Conservation (phyloP, 2,797 vertebrate species). For the Cynopterus sphinx region DNA sequence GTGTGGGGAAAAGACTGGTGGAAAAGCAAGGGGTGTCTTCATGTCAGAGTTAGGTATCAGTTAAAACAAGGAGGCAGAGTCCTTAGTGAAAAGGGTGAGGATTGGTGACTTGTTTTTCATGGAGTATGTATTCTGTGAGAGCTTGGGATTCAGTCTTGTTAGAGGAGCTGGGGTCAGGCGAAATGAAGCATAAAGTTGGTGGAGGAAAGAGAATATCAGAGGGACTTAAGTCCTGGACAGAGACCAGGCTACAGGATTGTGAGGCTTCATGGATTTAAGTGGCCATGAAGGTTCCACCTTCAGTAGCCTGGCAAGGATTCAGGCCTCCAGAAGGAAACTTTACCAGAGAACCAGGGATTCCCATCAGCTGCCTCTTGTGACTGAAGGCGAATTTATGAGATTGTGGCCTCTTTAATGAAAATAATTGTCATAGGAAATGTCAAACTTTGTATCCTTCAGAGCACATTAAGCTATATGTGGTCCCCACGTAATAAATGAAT, state of each 20-base stretch:
- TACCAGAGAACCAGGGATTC: not conserved
- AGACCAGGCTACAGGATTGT: not conserved
- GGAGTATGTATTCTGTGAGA: not conserved
- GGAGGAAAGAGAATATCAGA: not conserved
- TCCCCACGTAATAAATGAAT: not conserved
- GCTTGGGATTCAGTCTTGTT: not conserved
- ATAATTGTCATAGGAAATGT: not conserved
- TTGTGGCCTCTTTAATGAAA: not conserved
- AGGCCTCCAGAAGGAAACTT: not conserved
- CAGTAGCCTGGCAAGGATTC: not conserved
- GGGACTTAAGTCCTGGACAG: not conserved
- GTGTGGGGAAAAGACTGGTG: not conserved
- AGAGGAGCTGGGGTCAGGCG: not conserved
- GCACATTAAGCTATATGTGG: not conserved
- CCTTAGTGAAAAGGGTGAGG: not conserved
- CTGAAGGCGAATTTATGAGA: not conserved
- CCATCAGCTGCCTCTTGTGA: not conserved
- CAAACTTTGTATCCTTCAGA: not conserved
- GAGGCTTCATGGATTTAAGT: not conserved
- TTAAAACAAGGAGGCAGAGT: not conserved
- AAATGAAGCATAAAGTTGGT: not conserved
- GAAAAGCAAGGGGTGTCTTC: not conserved
- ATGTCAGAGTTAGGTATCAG: not conserved
- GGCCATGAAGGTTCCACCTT: not conserved
- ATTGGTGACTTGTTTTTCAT: not conserved